Base-by-base conservation (phyloP, 2,888 invertebrate genomes). In the Drosophila longiperda region DNA sequence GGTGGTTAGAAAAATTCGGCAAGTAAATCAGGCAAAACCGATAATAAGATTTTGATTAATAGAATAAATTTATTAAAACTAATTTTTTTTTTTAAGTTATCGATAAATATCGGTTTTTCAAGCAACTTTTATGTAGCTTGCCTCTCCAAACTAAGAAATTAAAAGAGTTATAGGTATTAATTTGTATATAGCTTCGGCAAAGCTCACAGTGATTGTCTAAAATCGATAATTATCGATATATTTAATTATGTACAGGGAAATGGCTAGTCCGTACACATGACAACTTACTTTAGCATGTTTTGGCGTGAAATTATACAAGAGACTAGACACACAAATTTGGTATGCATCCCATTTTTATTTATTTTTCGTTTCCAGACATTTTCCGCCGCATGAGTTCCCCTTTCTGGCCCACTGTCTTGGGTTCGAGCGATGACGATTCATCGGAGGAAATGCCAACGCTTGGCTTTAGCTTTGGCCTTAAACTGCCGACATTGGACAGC, bases 341-440 rank as follows among this genome's bases (percentile, higher is more conserved):
- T 57, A 61, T 71, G 64, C 55, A 49, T 66, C 17, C 11, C 38
- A 23, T 29, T 32, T 32, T 15, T 23, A 0, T n/a, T 4, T 15
- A 9, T 65, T 71, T 57, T 26, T 40, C 11, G 57, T 73, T 53
- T 76, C 15, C 75, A 92, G 92, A 93, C 77, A 87, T 92, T 50
- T 91, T 93, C 88, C 91, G 91, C 65, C 92, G 92, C 61, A 89
- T 93, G 32, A 91, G 91, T 62, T 70, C 90, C 11, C 92, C 91
- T 63, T 76, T 91, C 53, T 92, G 90, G 90, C 88, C 89, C 58
- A 42, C 68, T n/a, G 38, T 64, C 49, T 70, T 29, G 42, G 66
- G 29, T 34, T 78, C 83, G 17, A 80, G 73, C 11, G 54, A 58
- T 26, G 70, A 67, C 5, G 82, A 79, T 29, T 66, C 66, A 0